phyloP scores from a whole-genome alignment of 2,888 invertebrate species.

The Eupithecia subfuscata region DNA sequence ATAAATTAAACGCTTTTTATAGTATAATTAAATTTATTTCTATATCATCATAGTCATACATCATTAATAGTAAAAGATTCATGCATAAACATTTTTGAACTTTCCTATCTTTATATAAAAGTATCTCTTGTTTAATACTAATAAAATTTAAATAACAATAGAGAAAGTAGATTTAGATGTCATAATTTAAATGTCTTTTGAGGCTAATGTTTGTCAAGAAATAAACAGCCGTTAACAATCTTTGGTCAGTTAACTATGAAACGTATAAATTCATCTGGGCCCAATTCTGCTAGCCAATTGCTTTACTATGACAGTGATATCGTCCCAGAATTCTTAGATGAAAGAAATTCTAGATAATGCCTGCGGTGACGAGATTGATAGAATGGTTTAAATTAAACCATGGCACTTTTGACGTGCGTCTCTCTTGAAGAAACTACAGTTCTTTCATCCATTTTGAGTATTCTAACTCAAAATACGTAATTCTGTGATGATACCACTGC shows the following conservation, averaged over 20 bases:
- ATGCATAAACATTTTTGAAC: slow-evolving; percentile 14
- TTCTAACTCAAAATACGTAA: neutral
- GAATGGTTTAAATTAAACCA: no score
- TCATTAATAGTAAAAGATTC: slow-evolving; percentile 17
- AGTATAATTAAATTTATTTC: slow-evolving; percentile 28
- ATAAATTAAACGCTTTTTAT: slow-evolving; percentile 10
- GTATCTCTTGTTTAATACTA: neutral
- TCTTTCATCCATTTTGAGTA: no score
- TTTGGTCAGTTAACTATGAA: neutral
- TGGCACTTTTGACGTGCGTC: no score
- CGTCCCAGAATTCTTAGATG: no score
- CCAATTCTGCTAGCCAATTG: neutral
- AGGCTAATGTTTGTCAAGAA: neutral
- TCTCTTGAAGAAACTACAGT: no score
- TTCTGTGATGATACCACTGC: neutral
- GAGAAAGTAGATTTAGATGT: neutral
- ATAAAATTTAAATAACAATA: slow-evolving; percentile 8
- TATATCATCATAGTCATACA: slow-evolving; percentile 31
- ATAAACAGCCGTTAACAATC: neutral
- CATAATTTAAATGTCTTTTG: neutral
- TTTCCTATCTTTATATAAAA: slow-evolving; percentile 14
- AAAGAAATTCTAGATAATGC: no score
- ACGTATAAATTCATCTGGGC: neutral
- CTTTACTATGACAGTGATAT: no score
- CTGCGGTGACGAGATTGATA: no score